These are phyloP conservation scores for Eunapius fragilis DNA, from an alignment of 37 sponge, comb jelly and placozoan species.

Conservation along the genomic window DNA sequence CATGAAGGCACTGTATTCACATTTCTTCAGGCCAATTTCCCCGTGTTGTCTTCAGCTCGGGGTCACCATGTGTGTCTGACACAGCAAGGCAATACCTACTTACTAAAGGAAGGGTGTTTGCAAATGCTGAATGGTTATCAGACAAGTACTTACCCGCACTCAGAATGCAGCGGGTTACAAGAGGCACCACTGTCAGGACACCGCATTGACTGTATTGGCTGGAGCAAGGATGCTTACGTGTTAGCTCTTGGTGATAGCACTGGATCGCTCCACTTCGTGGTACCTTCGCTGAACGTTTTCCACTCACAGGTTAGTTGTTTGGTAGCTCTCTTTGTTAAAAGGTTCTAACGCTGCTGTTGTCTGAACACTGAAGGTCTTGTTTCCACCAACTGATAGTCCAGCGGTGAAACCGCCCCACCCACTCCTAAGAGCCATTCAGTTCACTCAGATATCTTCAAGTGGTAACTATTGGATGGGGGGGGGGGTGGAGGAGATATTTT, in stretches of 20 bases:
- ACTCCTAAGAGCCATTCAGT: neutral
- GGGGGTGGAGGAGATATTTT: too few species aligned
- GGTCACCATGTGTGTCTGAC: neutral
- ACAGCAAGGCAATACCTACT: neutral
- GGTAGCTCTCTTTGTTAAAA: neutral
- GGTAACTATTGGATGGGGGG: neutral
- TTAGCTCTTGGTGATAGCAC: neutral
- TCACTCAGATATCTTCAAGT: neutral
- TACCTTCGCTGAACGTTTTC: neutral
- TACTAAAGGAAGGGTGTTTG: neutral
- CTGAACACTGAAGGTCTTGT: neutral
- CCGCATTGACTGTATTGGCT: neutral
- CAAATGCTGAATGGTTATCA: neutral
- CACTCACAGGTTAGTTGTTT: neutral
- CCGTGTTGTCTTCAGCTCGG: neutral
- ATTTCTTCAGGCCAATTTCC: neutral
- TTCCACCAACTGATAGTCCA: neutral
- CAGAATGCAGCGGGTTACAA: too few species aligned
- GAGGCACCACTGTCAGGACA: neutral
- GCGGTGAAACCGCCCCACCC: neutral
- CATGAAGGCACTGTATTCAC: too few species aligned
- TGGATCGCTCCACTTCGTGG: neutral
- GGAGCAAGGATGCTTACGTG: neutral
- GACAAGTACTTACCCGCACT: neutral
- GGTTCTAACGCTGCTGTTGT: neutral